Evolutionary conservation across 2,888 invertebrate genomes (phyloP).

Genomic region (Apomyelois bistriatella): DNA sequence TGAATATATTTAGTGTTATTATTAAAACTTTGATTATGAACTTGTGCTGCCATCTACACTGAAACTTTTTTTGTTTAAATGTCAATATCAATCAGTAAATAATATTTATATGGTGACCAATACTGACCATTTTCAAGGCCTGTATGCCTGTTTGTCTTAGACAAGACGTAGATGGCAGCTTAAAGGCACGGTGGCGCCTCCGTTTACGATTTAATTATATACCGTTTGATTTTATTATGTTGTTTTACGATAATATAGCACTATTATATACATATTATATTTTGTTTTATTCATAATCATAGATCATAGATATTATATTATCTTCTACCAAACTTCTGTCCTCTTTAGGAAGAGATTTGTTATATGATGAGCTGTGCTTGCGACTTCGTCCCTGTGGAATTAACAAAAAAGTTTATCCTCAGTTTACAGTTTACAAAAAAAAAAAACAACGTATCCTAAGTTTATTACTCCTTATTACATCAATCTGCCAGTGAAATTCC

Average conservation of each 20-base stretch:
- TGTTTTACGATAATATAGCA: constrained; percentile 54
- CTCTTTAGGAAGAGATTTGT: no score
- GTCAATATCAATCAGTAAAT: no score
- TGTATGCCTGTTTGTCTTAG: background rate
- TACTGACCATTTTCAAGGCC: background rate
- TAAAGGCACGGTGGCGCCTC: background rate
- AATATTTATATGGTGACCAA: no score
- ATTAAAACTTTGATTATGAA: background rate
- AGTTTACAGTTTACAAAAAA: no score
- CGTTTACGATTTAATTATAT: constrained; percentile 36
- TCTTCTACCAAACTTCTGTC: no score
- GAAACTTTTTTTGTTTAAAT: constrained; percentile 3
- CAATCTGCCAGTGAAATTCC: no score
- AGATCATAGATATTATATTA: no score
- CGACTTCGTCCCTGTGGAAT: no score
- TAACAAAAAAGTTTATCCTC: no score
- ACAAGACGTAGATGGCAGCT: background rate
- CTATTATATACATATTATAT: constrained; percentile 42
- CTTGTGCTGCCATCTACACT: constrained; percentile 12
- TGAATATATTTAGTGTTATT: constrained; percentile 19
- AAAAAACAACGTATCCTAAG: no score
- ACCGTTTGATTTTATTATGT: constrained; percentile 55
- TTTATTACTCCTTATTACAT: no score
- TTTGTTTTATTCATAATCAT: constrained; percentile 26
- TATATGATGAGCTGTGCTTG: no score